Evolutionary conservation across 2,888 invertebrate species (phyloP).

Genomic region (Vannuccia rotundouncinata): DNA sequence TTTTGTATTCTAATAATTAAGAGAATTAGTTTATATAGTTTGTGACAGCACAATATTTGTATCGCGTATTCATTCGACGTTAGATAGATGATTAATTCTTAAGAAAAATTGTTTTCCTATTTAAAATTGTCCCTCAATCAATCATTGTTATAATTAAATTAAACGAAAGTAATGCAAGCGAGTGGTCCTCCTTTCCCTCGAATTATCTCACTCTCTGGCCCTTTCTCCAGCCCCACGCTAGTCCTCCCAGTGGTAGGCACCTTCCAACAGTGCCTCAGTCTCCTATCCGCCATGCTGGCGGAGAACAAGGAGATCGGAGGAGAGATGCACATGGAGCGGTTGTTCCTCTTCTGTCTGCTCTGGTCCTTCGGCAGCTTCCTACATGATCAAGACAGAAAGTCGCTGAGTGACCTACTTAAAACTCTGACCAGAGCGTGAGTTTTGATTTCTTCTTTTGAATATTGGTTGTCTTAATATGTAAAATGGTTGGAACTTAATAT

Average conservation of each 20-base stretch:
- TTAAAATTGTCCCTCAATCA: no score
- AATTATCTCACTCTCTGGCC: neutral
- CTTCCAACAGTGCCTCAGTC: slow-evolving; percentile 52
- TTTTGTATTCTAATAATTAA: no score
- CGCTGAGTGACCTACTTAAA: slow-evolving; percentile 53
- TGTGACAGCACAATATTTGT: no score
- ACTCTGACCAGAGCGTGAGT: slow-evolving; percentile 54
- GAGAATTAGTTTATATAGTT: no score
- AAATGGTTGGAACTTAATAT: neutral
- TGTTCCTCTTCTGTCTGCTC: slow-evolving; percentile 56
- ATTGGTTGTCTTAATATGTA: no score
- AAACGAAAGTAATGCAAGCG: no score
- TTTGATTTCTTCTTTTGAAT: neutral
- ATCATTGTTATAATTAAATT: no score
- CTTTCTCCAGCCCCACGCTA: neutral
- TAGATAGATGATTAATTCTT: no score
- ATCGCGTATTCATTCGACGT: no score
- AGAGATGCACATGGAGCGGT: slow-evolving; percentile 52
- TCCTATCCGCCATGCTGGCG: slow-evolving; percentile 55
- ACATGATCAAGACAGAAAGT: slow-evolving; percentile 49
- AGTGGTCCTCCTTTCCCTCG: no score
- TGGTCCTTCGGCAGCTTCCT: slow-evolving; percentile 56
- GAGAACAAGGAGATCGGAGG: slow-evolving; percentile 56
- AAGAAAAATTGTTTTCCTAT: no score
- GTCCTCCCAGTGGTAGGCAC: slow-evolving; percentile 49